phyloP scores from a whole-genome alignment of 2,888 invertebrate genomes.

The Proisotoma minuta region DNA sequence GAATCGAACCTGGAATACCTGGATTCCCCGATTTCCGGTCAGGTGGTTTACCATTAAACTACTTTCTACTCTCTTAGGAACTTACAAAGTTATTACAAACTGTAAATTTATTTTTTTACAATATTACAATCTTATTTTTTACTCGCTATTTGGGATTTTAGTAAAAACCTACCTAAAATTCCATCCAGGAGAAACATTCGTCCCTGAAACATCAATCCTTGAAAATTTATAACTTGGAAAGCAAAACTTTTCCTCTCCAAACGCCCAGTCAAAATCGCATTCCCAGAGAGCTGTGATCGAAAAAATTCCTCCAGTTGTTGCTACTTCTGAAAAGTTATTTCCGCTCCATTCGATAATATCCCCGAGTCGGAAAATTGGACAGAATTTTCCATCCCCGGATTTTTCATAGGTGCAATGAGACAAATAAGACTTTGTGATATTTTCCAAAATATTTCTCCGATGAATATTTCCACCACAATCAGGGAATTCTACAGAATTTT shows the following conservation, averaged over 20 bases:
- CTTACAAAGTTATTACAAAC: slow-evolving; percentile 9
- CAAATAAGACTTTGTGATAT: slow-evolving; percentile 48
- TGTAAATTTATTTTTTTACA: slow-evolving; percentile 53
- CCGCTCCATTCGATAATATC: slow-evolving; percentile 50
- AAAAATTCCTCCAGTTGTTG: slow-evolving; percentile 43
- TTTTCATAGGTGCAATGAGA: slow-evolving; percentile 49
- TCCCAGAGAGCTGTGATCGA: slow-evolving; percentile 28
- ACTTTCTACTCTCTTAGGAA: too few relatives aligned
- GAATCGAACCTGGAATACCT: too few relatives aligned
- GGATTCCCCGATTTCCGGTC: too few relatives aligned
- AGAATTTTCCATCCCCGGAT: slow-evolving; percentile 46
- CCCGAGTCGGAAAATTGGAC: slow-evolving; percentile 52
- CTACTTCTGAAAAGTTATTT: slow-evolving; percentile 48
- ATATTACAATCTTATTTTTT: slow-evolving; percentile 46
- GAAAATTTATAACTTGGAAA: slow-evolving; percentile 53
- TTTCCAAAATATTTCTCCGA: slow-evolving; percentile 48
- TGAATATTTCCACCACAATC: slow-evolving; percentile 29
- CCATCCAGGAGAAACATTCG: slow-evolving; percentile 52
- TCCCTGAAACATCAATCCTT: slow-evolving; percentile 52
- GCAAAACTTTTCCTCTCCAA: slow-evolving; percentile 50
- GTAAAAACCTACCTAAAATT: slow-evolving; percentile 49
- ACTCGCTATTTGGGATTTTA: too few relatives aligned
- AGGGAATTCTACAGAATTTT: slow-evolving; percentile 38
- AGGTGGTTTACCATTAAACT: too few relatives aligned
- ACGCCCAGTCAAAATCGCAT: slow-evolving; percentile 37